Conservation (phyloP, 2,888 invertebrate species). For the Synanthedon tipuliformis region DNA sequence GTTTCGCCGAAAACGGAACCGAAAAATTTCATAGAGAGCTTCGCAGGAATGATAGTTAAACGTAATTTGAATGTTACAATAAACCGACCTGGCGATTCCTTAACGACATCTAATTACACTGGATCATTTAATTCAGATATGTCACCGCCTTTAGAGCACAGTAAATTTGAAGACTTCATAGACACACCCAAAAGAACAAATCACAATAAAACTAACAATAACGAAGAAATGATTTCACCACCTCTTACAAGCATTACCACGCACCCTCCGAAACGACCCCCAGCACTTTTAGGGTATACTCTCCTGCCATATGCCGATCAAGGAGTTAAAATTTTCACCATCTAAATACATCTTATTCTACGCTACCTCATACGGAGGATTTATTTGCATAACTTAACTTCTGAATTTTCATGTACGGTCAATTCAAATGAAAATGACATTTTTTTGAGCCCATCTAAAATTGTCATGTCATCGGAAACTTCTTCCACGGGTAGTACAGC, state of each 20-base stretch:
- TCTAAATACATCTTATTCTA: too few relatives aligned
- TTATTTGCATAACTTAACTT: too few relatives aligned
- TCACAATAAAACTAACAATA: neutral
- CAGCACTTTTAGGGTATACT: conserved; percentile 38
- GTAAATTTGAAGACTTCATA: neutral
- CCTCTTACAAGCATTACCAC: neutral
- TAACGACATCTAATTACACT: neutral
- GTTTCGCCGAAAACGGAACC: conserved; percentile 53
- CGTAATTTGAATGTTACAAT: conserved; percentile 17
- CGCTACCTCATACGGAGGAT: too few relatives aligned
- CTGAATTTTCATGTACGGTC: too few relatives aligned
- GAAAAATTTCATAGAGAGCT: conserved; percentile 70
- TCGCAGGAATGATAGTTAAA: conserved; percentile 45
- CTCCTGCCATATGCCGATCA: conserved; percentile 58
- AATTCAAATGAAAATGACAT: too few relatives aligned
- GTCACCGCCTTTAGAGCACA: neutral
- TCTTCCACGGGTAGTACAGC: too few relatives aligned
- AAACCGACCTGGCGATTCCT: neutral
- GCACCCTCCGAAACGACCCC: conserved; percentile 6
- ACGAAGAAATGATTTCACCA: neutral
- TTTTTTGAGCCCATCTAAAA: too few relatives aligned
- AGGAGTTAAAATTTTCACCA: conserved; percentile 51
- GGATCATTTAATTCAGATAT: neutral
- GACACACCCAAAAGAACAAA: neutral
- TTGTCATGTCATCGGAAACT: too few relatives aligned